Conservation (phyloP, 1,140 invertebrate species). For the Tachypleus tridentatus region DNA sequence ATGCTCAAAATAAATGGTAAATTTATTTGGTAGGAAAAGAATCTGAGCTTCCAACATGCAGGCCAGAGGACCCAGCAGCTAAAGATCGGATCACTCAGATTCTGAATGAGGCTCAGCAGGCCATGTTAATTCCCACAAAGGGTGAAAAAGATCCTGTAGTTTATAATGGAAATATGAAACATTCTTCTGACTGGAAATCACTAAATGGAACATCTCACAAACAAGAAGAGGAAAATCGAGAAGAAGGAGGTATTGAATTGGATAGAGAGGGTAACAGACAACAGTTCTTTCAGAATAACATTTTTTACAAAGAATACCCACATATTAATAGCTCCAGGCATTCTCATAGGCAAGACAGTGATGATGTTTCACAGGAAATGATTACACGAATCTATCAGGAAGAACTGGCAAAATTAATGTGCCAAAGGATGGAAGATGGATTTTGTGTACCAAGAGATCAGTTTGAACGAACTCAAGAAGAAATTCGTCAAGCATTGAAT, state of each 20-base stretch:
- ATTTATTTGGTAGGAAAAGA: conserved; percentile 20
- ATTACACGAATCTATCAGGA: conserved; percentile 94
- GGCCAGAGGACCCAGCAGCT: conserved; percentile 58
- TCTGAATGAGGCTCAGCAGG: conserved; percentile 62
- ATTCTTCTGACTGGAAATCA: neutral
- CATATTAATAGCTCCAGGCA: no score
- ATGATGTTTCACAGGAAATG: conserved; percentile 93
- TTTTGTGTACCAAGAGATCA: conserved; percentile 27
- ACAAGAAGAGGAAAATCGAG: conserved; percentile 66
- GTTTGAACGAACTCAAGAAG: conserved; percentile 63
- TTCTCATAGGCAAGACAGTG: conserved; percentile 40
- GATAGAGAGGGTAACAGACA: conserved; percentile 78
- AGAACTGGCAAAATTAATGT: conserved; percentile 87
- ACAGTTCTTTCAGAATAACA: no score
- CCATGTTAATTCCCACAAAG: conserved; percentile 32
- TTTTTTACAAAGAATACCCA: no score
- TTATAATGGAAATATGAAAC: neutral
- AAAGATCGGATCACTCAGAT: conserved; percentile 91
- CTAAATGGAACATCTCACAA: conserved; percentile 5
- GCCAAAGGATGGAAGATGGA: conserved; percentile 29
- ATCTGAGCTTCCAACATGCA: conserved; percentile 47
- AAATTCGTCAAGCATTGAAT: conserved; percentile 73
- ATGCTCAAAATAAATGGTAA: conserved; percentile 5
- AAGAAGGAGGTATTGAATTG: conserved; percentile 40
- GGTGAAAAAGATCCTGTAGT: conserved; percentile 6